Base-by-base conservation (phyloP, 1,140 invertebrate genomes). In the Pseudomyrmex sp. region DNA sequence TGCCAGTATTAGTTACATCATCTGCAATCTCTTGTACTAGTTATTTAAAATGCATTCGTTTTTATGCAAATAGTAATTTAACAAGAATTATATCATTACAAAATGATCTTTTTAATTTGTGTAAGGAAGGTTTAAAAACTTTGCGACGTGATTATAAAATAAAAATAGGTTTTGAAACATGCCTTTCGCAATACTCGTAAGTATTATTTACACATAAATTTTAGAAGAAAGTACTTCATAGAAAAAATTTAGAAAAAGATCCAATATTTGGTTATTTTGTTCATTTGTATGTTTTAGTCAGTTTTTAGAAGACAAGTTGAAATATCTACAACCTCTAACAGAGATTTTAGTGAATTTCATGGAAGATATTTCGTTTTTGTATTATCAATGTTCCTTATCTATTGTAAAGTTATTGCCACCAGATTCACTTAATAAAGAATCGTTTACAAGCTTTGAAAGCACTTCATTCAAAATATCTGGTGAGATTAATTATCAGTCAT, bases 111-210 rank as follows among this genome's bases (percentile, higher is more conserved):
- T 89, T 92, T 73, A 48, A 74, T 12, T 84, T 90, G 9, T 85
- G 90, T 59, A 93, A 92, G 72, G 91, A 91, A 18, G 73, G 89
- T 69, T 82, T 94, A 13, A 93, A 90, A 74, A 93, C 93, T 72
- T 87, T 94, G 58, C 91, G 82, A 59, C 87, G 88, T 69, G 82
- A 86, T 61, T 92, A 89, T 59, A 84, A 79, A 52, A 87, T 92
- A 1, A 93, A 89, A 83, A 70, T 87, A 2, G 66, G 65, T 85
- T 56, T n/a, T 66, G 26, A 26, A 26, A 26, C 26, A 35, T 35
- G 35, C 7, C 5, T 35, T 35, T 35, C 5, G 35, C 35, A 35
- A 35, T 35, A 35, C 35, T 35, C 5, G 35, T 35, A 35, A 35
- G 35, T 35, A 35, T 35, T 35, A 35, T 35, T 35, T 5, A 35